phyloP scores from a whole-genome alignment of 2,888 invertebrate species.

The Cephus runcator region DNA sequence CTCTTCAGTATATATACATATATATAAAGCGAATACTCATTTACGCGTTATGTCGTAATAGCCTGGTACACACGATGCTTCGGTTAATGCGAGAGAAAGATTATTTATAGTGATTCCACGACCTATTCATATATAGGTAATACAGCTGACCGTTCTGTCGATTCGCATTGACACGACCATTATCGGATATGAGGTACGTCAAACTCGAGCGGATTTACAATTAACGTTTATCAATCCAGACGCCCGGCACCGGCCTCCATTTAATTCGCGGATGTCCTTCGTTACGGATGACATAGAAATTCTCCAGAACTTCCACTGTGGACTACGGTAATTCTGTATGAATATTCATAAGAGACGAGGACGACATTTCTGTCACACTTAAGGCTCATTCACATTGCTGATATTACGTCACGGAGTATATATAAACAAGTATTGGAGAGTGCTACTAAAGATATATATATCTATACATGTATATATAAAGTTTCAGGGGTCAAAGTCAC shows the following conservation, averaged over 20 bases:
- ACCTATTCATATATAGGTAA: background rate
- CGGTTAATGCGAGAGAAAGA: background rate
- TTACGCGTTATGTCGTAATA: background rate
- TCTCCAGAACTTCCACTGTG: background rate
- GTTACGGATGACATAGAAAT: background rate
- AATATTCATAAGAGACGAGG: slow-evolving; percentile 49
- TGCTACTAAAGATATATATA: background rate
- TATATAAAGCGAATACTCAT: background rate
- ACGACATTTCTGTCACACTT: slow-evolving; percentile 39
- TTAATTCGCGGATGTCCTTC: background rate
- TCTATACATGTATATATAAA: background rate
- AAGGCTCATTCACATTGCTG: slow-evolving; percentile 31
- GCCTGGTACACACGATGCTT: background rate
- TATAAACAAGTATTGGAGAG: slow-evolving; percentile 2
- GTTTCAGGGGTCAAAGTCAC: no score
- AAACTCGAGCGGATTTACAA: background rate
- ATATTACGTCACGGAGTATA: slow-evolving; percentile 11
- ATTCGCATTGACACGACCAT: background rate
- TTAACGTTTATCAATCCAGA: background rate
- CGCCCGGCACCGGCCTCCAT: background rate
- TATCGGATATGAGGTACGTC: background rate
- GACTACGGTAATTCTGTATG: slow-evolving; percentile 27
- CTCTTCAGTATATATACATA: background rate
- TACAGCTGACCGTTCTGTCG: background rate
- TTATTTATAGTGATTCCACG: background rate